phyloP scores from a whole-genome alignment of 2,888 invertebrate genomes.

The Cancer borealis region DNA sequence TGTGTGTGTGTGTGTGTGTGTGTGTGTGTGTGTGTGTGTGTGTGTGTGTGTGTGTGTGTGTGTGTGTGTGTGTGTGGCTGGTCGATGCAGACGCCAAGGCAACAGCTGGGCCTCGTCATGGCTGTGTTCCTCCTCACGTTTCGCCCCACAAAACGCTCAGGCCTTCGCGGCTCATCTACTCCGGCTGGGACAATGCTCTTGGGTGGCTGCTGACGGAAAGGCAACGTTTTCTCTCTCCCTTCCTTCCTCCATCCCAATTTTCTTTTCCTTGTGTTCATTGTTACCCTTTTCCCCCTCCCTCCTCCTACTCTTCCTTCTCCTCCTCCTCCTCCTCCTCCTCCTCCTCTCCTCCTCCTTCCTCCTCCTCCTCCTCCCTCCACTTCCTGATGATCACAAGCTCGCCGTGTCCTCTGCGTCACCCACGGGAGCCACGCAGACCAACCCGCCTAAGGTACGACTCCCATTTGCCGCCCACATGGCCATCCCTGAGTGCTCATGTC shows the following conservation, averaged over 20 bases:
- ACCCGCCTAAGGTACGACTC: background rate
- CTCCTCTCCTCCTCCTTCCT: background rate
- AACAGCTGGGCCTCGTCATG: background rate
- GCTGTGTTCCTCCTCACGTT: background rate
- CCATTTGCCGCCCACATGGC: slow-evolving; percentile 20
- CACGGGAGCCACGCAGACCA: background rate
- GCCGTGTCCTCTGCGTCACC: background rate
- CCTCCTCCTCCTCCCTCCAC: background rate
- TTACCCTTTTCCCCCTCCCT: background rate
- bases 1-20: slow-evolving; percentile 20
- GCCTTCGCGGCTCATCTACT: slow-evolving; percentile 1
- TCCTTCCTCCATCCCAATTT: background rate
- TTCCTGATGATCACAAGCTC: background rate
- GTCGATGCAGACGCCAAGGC: background rate
- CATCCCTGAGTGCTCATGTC: background rate
- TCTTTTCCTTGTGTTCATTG: background rate
- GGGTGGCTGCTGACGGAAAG: background rate
- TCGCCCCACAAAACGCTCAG: slow-evolving; percentile 7
- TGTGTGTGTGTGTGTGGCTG: background rate
- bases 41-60: background rate
- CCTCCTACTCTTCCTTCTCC: background rate
- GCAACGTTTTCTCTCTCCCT: background rate
- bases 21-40: slow-evolving; percentile 20
- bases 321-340: background rate
- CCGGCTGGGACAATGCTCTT: background rate